Evolutionary conservation across 1,140 invertebrate species (phyloP).

Genomic region (Metaphire vulgaris): DNA sequence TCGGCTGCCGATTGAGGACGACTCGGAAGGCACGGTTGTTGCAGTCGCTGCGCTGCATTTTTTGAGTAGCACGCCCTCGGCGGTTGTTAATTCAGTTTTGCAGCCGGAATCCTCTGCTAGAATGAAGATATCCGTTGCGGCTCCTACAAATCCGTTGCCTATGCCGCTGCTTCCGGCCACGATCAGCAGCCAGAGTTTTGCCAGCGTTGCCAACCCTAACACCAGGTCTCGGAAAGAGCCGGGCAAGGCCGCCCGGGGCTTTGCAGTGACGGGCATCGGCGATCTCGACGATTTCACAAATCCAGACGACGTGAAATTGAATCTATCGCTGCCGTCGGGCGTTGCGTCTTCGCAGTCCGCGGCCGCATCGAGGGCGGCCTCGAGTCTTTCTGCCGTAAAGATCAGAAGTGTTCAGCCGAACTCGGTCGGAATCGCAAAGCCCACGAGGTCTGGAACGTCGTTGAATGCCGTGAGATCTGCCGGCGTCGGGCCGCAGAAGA

Average conservation of each 20-base stretch:
- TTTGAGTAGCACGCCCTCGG: not conserved
- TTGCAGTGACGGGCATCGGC: constrained; percentile 39
- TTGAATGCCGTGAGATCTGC: constrained; percentile 12
- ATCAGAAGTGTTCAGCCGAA: not conserved
- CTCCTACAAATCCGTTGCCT: not conserved
- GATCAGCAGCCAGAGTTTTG: constrained; percentile 6
- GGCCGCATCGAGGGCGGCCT: not conserved
- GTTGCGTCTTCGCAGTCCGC: not conserved
- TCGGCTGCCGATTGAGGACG: not conserved
- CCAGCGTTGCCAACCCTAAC: not conserved
- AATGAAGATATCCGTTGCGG: not conserved
- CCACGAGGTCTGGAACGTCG: constrained; percentile 22
- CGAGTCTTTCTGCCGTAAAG: not conserved
- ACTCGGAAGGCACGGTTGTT: not conserved
- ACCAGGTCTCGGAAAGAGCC: not conserved
- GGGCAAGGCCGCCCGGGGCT: not conserved
- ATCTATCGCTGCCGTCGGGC: not conserved
- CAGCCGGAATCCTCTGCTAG: not conserved
- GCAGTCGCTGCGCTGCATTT: not conserved
- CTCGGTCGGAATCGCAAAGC: not conserved
- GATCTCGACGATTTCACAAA: constrained; percentile 45
- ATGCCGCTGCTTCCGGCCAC: not conserved
- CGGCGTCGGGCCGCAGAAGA: constrained; percentile 62
- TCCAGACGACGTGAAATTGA: not conserved
- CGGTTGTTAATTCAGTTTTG: not conserved